Base-by-base conservation (phyloP, 2,888 invertebrate genomes). In the Eutolmus rufibarbis region DNA sequence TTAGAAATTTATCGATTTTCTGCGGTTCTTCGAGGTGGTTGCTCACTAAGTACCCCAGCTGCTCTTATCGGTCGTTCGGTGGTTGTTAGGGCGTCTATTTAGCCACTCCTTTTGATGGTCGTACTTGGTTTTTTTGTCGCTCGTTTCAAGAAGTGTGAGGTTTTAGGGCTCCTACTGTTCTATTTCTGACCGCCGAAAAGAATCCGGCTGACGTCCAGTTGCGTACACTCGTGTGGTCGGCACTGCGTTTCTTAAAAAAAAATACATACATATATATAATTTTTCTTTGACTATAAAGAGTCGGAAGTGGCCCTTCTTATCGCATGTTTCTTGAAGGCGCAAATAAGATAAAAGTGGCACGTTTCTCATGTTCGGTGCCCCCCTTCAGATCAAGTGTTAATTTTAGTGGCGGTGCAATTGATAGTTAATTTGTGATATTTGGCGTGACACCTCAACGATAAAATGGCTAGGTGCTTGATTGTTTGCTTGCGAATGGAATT, bases 1-100 rank as follows among this genome's bases (percentile, higher is more conserved):
- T 79, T 46, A 51, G 51, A 79, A 76, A 79, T 28, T 56, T 79
- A 79, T 79, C 79, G 79, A 79, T 79, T 79, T 79, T 46, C 51
- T 79, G 51, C 56, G 79, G 79, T 46, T 43, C 28, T 46, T 5
- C 31, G 79, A 79, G 79, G 79, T 79, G 79, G 51, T 79, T 79
- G 79, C 51, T 51, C 79, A 46, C 28, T 79, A 79, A 79, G 28
- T 51, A 28, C 79, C 51, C 79, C 23, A 51, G 14, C 16, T 51
- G 66, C 31, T 40, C 28, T 79, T 79, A 79, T 79, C 79, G 51
- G 28, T 79, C 5, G 66, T 66, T 66, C 23, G 51, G 79, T 51
- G 79, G 79, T 79, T 46, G 79, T 79, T 46, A 79, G 51, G 51
- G 51, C 66, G 66, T 66, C 66, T 66, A 2, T 8, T 66, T 66